Evolutionary conservation across 2,113 vertebrate species (phyloP), one percentile per base, ranked within the genome.

Genomic region (Heterocephalus glaber): DNA sequence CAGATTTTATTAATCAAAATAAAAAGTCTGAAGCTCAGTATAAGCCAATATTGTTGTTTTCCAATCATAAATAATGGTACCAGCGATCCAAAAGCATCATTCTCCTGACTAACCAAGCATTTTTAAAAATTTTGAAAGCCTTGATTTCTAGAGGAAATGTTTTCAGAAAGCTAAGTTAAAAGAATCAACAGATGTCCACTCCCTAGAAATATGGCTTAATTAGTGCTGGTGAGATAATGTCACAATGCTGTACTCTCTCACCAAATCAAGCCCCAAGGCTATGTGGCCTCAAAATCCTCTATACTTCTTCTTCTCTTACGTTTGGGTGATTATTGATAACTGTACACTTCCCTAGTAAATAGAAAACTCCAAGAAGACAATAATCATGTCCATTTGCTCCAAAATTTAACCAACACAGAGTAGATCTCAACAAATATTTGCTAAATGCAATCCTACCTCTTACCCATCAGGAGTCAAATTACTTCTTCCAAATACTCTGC

Each of bases 1-100:
- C 87, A 89, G 47, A 83, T 94, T 81, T 72, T 79, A 96, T 86
- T 89, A 89, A 93, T 94, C 72, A 95, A 91, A 91, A 30, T 44
- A 49, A 81, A 90, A 95, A 76, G 30, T 80, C 4, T 86, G 33
- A 96, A 95, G n/a, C 65, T 84, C 58, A 60, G 33, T 1, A 1
- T 70, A 95, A 95, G 84, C 76, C 76, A 97, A 87, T 58, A 94
- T 80, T 58, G 24, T 52, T 93, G 38, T 68, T 95, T 93, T 93
- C 92, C 28, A 92, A 81, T 19, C 28, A 87, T 74, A 93, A 93
- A 85, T 81, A 81, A 70, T 60, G 47, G 66, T 60, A 80, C 44
- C 68, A 81, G 68, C 14, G 84, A 91, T n/a, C 56, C 76, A 90
- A 95, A 89, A 86, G 68, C 44, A 93, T 83, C 54, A 82, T 87